A percentile compares a stretch with the other conserved stretches of the same genome.
Evolutionary conservation across 2,113 vertebrate species (phyloP).

Genomic region (Mandrillus leucophaeus): DNA sequence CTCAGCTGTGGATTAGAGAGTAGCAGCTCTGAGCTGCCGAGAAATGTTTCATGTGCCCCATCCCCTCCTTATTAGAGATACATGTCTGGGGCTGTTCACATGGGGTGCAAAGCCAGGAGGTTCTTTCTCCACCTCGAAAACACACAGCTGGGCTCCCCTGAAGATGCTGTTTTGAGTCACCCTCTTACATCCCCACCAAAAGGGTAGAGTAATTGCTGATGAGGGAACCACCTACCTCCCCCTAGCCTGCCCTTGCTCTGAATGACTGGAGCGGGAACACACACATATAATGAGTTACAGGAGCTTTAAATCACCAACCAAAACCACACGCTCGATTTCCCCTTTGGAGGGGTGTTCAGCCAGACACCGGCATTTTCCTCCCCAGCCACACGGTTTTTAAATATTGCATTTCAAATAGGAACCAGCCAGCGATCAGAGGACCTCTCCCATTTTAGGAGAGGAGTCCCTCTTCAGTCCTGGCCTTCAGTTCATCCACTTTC

Average conservation of each 20-base stretch:
- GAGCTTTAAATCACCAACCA: slow-evolving; percentile 31
- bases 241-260: background rate
- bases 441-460: background rate
- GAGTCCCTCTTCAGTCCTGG: slow-evolving; percentile 22
- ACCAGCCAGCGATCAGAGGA: slow-evolving; percentile 10
- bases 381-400: slow-evolving; percentile 56
- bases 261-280: background rate
- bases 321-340: background rate
- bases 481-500: background rate
- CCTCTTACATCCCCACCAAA: accelerated
- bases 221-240: background rate
- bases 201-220: background rate
- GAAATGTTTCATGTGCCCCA: background rate
- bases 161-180: slow-evolving; percentile 21
- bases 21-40: background rate
- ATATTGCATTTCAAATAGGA: slow-evolving; percentile 58
- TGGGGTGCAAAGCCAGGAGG: background rate
- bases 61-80: background rate
- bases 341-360: background rate
- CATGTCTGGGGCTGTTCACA: accelerated
- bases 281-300: background rate
- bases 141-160: background rate
- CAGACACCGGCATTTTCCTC: background rate
- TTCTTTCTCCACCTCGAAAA: background rate
- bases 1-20: background rate